phyloP scores from a whole-genome alignment of 2,888 invertebrate species.

The Acanthococcus lagerstroemiae region DNA sequence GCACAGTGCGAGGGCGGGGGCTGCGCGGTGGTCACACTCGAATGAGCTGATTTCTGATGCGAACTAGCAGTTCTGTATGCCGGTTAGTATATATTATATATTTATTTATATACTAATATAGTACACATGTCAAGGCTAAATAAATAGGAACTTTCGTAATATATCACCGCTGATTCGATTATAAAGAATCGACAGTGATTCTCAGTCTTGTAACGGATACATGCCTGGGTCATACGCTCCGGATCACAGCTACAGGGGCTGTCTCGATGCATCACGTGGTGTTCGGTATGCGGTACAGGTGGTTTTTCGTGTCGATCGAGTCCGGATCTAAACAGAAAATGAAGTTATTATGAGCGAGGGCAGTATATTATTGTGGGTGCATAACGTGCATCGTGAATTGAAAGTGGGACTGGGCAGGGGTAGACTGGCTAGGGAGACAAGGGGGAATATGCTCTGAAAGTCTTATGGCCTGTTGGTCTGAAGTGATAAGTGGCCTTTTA shows the following conservation, averaged over 20 bases:
- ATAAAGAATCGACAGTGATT: constrained; percentile 23
- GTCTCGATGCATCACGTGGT: neutral
- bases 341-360: too few relatives aligned
- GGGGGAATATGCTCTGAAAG: too few relatives aligned
- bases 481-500: too few relatives aligned
- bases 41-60: too few relatives aligned
- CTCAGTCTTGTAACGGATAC: constrained; percentile 28
- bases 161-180: constrained; percentile 25
- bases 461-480: too few relatives aligned
- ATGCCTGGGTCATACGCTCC: constrained; percentile 12
- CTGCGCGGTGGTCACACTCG: too few relatives aligned
- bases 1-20: too few relatives aligned
- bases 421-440: too few relatives aligned
- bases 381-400: too few relatives aligned
- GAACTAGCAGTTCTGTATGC: neutral
- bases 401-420: too few relatives aligned
- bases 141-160: constrained; percentile 31
- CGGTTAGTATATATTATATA: neutral
- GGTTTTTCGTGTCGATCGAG: neutral
- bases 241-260: too few relatives aligned
- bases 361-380: too few relatives aligned
- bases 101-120: constrained; percentile 9
- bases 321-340: neutral
- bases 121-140: constrained; percentile 29
- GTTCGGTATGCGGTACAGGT: neutral